A percentile compares a stretch with the other conserved stretches of the same genome.
phyloP scores from a whole-genome alignment of 2,113 vertebrate species.

The Ancistrus triradiatus region DNA sequence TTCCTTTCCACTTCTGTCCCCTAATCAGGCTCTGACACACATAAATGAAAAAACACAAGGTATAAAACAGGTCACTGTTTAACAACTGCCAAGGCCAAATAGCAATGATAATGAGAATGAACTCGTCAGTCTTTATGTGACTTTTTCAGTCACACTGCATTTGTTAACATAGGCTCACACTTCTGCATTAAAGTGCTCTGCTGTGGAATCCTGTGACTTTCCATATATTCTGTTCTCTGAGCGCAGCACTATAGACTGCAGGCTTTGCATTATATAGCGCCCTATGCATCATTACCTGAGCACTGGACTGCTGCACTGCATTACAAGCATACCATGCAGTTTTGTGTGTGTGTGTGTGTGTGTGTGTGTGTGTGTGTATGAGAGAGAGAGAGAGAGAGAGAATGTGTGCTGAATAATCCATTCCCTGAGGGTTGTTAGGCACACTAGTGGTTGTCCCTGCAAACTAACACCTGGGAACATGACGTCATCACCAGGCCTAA shows the following conservation, averaged over 20 bases:
- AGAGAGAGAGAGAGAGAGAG: no score
- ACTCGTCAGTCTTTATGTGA: no score
- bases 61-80: no score
- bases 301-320: slow-evolving; percentile 5
- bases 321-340: not conserved
- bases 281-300: slow-evolving; percentile 11
- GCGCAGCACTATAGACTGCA: slow-evolving; percentile 14
- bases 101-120: no score
- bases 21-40: no score
- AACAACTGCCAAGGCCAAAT: no score
- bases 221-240: not conserved
- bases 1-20: no score
- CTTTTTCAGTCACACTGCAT: no score
- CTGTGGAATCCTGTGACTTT: not conserved
- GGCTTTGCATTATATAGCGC: slow-evolving; percentile 15
- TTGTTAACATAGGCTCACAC: no score
- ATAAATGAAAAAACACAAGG: no score
- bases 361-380: not conserved
- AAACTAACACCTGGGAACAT: slow-evolving; percentile 25
- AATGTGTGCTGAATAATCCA: slow-evolving; percentile 9
- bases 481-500: slow-evolving; percentile 12
- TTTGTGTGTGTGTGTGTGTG: not conserved
- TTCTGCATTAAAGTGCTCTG: not conserved
- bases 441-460: slow-evolving; percentile 4
- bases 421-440: slow-evolving; percentile 1